Evolutionary conservation across 1,140 invertebrate genomes (phyloP).

Genomic region (Heterodera carotae): DNA sequence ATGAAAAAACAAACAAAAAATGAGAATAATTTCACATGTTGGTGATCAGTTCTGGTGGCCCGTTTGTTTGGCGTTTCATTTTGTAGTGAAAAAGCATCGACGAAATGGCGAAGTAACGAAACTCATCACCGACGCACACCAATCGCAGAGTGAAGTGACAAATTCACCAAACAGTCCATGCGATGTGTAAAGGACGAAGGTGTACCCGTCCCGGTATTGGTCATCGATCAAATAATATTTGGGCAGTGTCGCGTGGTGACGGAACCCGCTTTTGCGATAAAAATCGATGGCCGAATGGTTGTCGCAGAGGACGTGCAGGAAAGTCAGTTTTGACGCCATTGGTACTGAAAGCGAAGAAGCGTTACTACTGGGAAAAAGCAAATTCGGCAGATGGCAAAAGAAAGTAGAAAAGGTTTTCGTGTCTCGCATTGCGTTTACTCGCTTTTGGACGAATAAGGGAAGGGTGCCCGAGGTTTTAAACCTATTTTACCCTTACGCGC

Average conservation of each 20-base stretch:
- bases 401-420: not conserved
- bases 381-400: not conserved
- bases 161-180: constrained; percentile 2
- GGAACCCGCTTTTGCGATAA: constrained; percentile 32
- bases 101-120: constrained; percentile 22
- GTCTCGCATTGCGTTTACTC: too few relatives aligned
- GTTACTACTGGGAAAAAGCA: not conserved
- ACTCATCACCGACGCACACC: constrained; percentile 11
- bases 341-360: not conserved
- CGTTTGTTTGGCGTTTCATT: not conserved
- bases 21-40: constrained; percentile 2
- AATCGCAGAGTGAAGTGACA: constrained; percentile 19
- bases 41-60: not conserved
- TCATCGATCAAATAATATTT: constrained; percentile 21
- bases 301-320: constrained; percentile 23
- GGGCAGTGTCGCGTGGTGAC: constrained; percentile 17
- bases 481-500: too few relatives aligned
- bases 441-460: too few relatives aligned
- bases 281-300: constrained; percentile 24
- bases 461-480: too few relatives aligned
- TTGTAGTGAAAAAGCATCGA: constrained; percentile 7
- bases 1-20: not conserved
- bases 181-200: constrained; percentile 18
- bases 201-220: constrained; percentile 20
- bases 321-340: constrained; percentile 6